Evolutionary conservation across 1,140 invertebrate genomes (phyloP), one percentile per base, ranked within the genome.

Genomic region (Euura lappo): DNA sequence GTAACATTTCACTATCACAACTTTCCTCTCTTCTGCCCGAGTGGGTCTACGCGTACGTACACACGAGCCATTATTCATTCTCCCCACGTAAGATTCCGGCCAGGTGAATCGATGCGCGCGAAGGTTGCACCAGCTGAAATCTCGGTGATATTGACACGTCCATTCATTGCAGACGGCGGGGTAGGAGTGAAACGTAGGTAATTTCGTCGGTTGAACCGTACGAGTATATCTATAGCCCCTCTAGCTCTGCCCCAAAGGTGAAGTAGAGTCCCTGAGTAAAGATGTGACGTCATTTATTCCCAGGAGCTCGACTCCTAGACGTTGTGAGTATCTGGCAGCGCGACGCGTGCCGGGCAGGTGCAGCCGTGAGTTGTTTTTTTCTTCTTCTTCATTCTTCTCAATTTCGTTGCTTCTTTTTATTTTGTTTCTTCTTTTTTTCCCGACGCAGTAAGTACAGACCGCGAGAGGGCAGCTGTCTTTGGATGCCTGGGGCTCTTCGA

Each of bases 311-410:
- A 28, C 28, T 28, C 28, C 28, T 28, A 28, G 28, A 28, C 28
- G 28, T 28, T 28, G 28, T 28, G 51, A 60, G 51, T 60, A 11
- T 60, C 51, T 60, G 51, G 51, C 51, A 60, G 51, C 13, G 4
- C 51, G 51, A 60, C 51, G 51, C 51, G 51, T 60, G 51, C 51
- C 51, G 13, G 51, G 51, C 51, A 60, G 51, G 51, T 60, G 51
- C 51, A 60, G 51, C 51, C 51, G 28, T 28, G 51, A 60, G 51
- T 60, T 11, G 51, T 60, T 11, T n/a, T n/a, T 60, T 60, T n/a
- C 51, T 60, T 60, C 13, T 60, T n/a, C 51, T 28, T 11, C 3
- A 6, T 4, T 6, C 1, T 60, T 60, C 13, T 28, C 28, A 28
- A 28, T 28, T 28, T 28, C 28, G 28, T 28, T 28, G 28, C 13